Evolutionary conservation across 1,140 invertebrate species (phyloP).

Genomic region (Aphaenogaster rudis): DNA sequence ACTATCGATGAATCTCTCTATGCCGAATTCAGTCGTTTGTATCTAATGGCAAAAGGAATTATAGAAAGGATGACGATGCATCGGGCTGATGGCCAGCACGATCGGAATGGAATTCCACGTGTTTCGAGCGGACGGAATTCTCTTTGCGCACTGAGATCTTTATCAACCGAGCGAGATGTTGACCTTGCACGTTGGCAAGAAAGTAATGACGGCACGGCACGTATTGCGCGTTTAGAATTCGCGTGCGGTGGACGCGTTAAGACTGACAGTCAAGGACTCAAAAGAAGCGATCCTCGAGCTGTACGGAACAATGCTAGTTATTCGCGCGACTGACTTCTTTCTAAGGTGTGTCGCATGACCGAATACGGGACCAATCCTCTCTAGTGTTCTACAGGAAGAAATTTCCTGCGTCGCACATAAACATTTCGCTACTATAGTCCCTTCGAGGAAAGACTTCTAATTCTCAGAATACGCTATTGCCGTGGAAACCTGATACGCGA

Average conservation of each 20-base stretch:
- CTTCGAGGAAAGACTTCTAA: background rate
- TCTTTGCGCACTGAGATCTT: conserved; percentile 32
- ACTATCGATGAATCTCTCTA: background rate
- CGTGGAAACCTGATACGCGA: background rate
- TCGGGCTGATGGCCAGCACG: background rate
- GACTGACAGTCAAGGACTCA: background rate
- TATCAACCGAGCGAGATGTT: conserved; percentile 31
- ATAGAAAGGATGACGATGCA: conserved; percentile 9
- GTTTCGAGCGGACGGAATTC: conserved; percentile 11
- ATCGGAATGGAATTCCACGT: conserved; percentile 46
- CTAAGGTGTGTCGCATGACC: background rate
- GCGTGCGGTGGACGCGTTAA: conserved; percentile 1
- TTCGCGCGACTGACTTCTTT: conserved; percentile 10
- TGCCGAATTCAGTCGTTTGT: background rate
- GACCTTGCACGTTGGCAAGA: conserved; percentile 32
- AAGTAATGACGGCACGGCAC: conserved; percentile 17
- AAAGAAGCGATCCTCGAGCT: background rate
- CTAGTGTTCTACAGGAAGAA: background rate
- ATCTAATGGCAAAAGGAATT: conserved; percentile 8
- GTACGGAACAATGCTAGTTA: background rate
- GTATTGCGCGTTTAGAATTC: conserved; percentile 47
- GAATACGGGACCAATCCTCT: background rate
- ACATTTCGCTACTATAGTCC: background rate
- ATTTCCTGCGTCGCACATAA: background rate
- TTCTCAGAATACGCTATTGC: background rate